Conservation (phyloP, 2,113 vertebrate species). For the Pygoscelis antarcticus region DNA sequence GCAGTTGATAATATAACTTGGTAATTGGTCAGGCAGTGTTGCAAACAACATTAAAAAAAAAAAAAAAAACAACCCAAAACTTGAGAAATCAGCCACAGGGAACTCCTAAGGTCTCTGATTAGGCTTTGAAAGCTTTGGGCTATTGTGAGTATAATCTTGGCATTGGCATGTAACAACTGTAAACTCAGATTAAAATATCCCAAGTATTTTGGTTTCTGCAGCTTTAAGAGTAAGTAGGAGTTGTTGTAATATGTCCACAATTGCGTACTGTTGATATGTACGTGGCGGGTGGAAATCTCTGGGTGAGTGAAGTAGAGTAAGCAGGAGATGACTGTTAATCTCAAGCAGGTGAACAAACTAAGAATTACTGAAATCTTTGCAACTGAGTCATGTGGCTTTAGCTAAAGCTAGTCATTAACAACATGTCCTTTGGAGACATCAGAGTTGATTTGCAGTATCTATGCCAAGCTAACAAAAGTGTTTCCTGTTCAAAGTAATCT, state of each 20-base stretch:
- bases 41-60: background rate
- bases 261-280: accelerated
- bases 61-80: background rate
- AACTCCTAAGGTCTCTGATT: background rate
- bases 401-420: background rate
- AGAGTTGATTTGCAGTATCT: background rate
- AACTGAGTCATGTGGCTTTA: background rate
- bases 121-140: background rate
- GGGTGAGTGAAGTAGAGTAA: background rate
- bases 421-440: accelerated
- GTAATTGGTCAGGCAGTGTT: background rate
- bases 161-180: background rate
- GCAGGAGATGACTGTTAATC: background rate
- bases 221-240: background rate
- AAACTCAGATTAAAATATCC: background rate
- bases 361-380: background rate
- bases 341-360: background rate
- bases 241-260: background rate
- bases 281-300: accelerated
- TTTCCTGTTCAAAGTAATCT: background rate
- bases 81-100: background rate
- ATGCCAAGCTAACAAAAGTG: background rate
- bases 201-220: background rate
- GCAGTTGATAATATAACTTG: background rate
- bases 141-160: background rate